Percentiles rank a stretch among this genome's conserved stretches.
phyloP scores from a whole-genome alignment of 2,797 vertebrate species.

The Enteromius trimaculatus region DNA sequence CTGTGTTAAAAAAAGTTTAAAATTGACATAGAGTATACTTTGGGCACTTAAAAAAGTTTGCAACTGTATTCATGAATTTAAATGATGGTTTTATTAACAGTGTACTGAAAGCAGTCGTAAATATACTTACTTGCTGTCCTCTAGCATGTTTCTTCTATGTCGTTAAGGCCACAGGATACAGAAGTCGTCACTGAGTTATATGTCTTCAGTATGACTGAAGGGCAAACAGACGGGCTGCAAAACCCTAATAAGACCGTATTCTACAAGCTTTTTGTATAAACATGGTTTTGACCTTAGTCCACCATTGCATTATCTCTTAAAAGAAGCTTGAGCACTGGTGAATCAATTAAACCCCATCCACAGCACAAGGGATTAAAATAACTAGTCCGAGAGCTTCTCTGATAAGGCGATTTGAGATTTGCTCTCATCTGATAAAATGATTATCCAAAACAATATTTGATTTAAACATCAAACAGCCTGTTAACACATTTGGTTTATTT shows the following conservation, averaged over 20 bases:
- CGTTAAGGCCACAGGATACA: background rate
- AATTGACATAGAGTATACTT: background rate
- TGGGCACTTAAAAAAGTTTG: background rate
- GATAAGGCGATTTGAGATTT: constrained; percentile 82
- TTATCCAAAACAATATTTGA: constrained; percentile 78
- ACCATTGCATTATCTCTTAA: constrained; percentile 77
- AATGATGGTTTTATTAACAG: background rate
- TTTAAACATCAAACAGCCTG: constrained; percentile 77
- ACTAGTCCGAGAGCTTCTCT: constrained; percentile 72
- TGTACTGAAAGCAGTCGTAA: background rate
- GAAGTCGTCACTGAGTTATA: background rate
- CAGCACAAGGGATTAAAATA: constrained; percentile 80
- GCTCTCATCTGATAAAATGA: constrained; percentile 84
- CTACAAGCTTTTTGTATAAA: constrained; percentile 70
- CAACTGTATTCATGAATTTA: background rate
- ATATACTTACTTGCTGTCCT: background rate
- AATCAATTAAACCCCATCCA: constrained; percentile 81
- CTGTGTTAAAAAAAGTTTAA: background rate
- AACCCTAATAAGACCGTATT: constrained; percentile 61
- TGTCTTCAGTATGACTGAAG: constrained; percentile 55
- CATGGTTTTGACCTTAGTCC: constrained; percentile 74
- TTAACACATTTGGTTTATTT: constrained; percentile 72
- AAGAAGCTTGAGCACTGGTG: constrained; percentile 71
- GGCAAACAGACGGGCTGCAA: constrained; percentile 55
- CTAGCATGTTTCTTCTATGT: background rate